A percentile compares a stretch with the other conserved stretches of the same genome.
phyloP scores from a whole-genome alignment of 1,140 invertebrate genomes.

The Halesus radiatus region DNA sequence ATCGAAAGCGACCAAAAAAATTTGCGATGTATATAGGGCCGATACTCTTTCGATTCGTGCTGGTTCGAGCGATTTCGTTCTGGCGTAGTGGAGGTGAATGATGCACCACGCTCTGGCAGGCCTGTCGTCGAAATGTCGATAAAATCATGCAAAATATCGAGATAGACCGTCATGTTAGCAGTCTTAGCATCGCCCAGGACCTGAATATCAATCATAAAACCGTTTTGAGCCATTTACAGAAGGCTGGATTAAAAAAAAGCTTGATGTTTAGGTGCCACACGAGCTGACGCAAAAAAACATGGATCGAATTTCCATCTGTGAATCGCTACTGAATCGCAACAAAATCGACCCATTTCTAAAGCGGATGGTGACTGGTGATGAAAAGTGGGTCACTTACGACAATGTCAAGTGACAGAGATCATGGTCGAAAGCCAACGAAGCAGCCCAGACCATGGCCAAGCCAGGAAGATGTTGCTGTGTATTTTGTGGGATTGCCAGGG shows the following conservation, averaged over 20 bases:
- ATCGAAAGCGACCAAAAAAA: too few species aligned
- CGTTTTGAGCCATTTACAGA: constrained; percentile 12
- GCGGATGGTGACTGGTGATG: constrained; percentile 22
- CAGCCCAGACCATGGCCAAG: constrained; percentile 8
- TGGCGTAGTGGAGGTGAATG: constrained; percentile 11
- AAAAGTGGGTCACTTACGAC: constrained; percentile 13
- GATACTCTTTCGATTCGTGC: too few species aligned
- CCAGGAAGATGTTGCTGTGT: too few species aligned
- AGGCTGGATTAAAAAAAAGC: constrained; percentile 24
- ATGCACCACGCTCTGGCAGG: constrained; percentile 19
- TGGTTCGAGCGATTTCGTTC: constrained; percentile 16
- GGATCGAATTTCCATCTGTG: constrained; percentile 11
- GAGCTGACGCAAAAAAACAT: constrained; percentile 24
- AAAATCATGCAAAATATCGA: constrained; percentile 21
- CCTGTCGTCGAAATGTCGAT: constrained; percentile 15
- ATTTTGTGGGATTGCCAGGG: too few species aligned
- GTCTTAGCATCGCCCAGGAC: constrained; percentile 2
- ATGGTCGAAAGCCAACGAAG: constrained; percentile 9
- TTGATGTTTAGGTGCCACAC: constrained; percentile 12
- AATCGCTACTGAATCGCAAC: constrained; percentile 18
- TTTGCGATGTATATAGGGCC: too few species aligned
- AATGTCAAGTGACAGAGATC: constrained; percentile 18
- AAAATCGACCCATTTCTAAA: constrained; percentile 24
- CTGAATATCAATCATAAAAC: constrained; percentile 8
- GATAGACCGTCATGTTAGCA: constrained; percentile 17